Conservation (phyloP, 2,797 vertebrate species). For the Poeciliopsis paucimaculata region DNA sequence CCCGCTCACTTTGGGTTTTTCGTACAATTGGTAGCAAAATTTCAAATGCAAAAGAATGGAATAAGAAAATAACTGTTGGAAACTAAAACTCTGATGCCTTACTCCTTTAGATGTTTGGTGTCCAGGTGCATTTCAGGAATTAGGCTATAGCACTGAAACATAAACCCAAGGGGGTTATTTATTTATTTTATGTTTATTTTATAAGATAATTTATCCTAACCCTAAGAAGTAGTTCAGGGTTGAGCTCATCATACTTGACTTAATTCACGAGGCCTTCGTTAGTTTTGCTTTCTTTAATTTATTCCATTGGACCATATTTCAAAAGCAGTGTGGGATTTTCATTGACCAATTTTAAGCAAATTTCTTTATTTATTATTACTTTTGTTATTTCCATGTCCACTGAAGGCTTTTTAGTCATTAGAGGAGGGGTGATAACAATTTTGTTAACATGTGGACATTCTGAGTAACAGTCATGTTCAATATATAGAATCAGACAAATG, state of each 20-base stretch:
- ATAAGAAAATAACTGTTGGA: background rate
- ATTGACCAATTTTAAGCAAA: background rate
- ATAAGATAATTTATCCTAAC: too few species aligned
- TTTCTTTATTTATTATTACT: background rate
- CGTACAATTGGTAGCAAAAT: background rate
- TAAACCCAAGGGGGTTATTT: background rate
- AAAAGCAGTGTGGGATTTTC: background rate
- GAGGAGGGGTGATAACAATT: background rate
- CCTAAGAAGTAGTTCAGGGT: too few species aligned
- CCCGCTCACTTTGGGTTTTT: constrained; percentile 1
- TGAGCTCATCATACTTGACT: background rate
- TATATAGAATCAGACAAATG: background rate
- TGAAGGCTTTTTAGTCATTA: background rate
- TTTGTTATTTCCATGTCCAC: background rate
- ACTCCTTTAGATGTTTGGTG: background rate
- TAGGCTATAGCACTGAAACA: background rate
- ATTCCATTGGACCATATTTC: background rate
- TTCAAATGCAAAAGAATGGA: background rate
- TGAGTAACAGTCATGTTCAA: background rate
- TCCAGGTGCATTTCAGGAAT: background rate
- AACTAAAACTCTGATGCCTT: background rate
- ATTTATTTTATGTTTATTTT: background rate
- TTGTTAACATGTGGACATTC: background rate
- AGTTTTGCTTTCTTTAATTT: background rate
- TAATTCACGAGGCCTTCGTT: background rate